Evolutionary conservation across 2,797 vertebrate genomes (phyloP), one percentile per base, ranked within the genome.

Genomic region (Brachymystax lenok): DNA sequence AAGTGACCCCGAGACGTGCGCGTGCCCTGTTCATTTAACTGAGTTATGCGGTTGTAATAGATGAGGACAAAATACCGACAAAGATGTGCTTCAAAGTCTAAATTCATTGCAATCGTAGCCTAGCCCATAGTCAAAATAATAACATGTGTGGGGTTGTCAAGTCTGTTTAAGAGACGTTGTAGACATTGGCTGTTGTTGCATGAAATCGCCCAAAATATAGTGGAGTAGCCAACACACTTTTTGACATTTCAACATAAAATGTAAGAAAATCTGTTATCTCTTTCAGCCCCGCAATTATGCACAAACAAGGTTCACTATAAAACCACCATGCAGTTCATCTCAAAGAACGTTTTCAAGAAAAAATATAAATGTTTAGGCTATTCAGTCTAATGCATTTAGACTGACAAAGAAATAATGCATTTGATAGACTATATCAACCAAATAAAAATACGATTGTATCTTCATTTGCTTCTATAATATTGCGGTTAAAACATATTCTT

Each of bases 391-490:
- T 56, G 10, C 28, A 24, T 35, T 46, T 13, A 3, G 46, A 64
- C 46, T 21, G 67, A 64, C 69, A 28, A 16, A 50, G 54, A 71
- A 77, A 24, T 84, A 71, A 81, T 81, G 61, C 79, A 80, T 73
- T 77, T 84, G 75, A 87, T 87, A 88, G 52, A 82, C 50, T 79
- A 68, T 80, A 71, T 80, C 35, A 59, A 35, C 33, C 24, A 67
- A 70, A 54, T 28, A 85, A 87, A 61, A 85, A 86, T 85, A 77
- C 79, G 56, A 86, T 83, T 87, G 85, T 83, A 63, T 82, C 81
- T 82, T 54, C 78, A 76, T 33, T 80, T 82, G 82, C 33, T 63
- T 56, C 28, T 17, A 77, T 73, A 83, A 75, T 33, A 71, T 51
- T 72, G 82, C 83, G 74, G 51, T 73, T 6, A 59, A 27, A 76